A percentile compares a stretch with the other conserved stretches of the same genome.
Conservation (phyloP, 2,797 vertebrate genomes). For the Holocentrus rufus region DNA sequence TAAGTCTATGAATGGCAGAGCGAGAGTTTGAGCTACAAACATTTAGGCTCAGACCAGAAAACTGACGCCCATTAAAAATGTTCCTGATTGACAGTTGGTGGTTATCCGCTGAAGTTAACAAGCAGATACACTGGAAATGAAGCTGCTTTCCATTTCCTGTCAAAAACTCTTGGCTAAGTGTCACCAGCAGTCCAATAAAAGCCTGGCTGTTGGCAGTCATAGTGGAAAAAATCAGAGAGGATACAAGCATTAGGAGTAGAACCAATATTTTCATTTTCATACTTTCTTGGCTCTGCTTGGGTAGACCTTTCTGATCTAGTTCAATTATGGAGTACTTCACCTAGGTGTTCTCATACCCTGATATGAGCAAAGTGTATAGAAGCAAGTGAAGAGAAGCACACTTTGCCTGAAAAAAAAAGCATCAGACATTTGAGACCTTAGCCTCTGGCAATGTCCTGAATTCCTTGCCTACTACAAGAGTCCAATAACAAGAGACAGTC, state of each 20-base stretch:
- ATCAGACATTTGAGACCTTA: neutral
- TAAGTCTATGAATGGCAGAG: neutral
- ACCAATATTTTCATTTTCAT: conserved; percentile 31
- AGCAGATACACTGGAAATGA: conserved; percentile 23
- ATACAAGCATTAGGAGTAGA: conserved; percentile 21
- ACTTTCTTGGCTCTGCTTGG: conserved; percentile 1
- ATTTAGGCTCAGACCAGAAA: neutral
- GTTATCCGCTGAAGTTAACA: conserved; percentile 25
- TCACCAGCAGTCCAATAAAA: conserved; percentile 24
- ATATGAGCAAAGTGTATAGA: neutral
- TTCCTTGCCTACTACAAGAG: neutral
- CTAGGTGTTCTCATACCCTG: neutral
- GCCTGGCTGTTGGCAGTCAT: conserved; percentile 26
- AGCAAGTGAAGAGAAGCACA: neutral
- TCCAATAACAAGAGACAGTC: neutral
- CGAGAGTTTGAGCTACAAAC: neutral
- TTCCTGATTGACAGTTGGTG: conserved; percentile 4
- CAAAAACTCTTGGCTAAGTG: conserved; percentile 26
- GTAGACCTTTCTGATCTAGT: neutral
- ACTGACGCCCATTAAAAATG: neutral
- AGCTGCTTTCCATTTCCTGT: conserved; percentile 39
- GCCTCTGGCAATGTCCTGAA: too few species aligned
- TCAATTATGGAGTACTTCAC: neutral
- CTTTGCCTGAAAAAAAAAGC: neutral
- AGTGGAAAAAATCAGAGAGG: conserved; percentile 39